phyloP scores from a whole-genome alignment of 2,797 vertebrate species.

The Tapera naevia region DNA sequence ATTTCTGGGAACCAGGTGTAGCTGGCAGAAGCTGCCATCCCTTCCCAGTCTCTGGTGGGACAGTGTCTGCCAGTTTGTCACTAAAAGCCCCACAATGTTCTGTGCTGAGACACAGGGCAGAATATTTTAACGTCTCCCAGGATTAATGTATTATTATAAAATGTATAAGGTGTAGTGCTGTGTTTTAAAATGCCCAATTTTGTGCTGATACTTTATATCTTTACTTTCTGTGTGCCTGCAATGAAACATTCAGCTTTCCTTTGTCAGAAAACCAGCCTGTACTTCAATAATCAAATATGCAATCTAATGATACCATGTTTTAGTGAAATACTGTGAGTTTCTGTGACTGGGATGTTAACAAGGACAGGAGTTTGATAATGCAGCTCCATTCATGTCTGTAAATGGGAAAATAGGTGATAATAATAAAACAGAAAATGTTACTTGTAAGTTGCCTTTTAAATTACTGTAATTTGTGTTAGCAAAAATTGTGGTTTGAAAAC shows the following conservation, averaged over 20 bases:
- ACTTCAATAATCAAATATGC: not conserved
- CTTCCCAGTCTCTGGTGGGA: not conserved
- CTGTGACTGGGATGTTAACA: not conserved
- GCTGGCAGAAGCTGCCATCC: not conserved
- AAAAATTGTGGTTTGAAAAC: constrained; percentile 5
- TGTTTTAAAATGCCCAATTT: not conserved
- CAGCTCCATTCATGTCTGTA: not conserved
- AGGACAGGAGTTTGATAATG: not conserved
- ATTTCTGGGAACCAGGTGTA: not conserved
- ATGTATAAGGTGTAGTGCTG: not conserved
- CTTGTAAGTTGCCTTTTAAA: not conserved
- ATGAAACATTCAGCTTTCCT: not conserved
- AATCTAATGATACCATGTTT: not conserved
- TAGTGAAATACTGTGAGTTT: not conserved
- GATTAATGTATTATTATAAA: not conserved
- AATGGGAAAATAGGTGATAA: not conserved
- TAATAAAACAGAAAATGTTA: not conserved
- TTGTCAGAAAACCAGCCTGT: not conserved
- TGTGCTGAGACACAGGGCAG: not conserved
- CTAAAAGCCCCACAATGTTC: not conserved
- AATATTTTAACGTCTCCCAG: not conserved
- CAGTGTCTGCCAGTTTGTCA: not conserved
- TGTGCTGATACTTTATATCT: not conserved
- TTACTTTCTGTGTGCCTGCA: not conserved
- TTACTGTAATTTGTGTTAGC: not conserved